These are phyloP conservation scores for Albula goreensis DNA, from an alignment of 2,113 vertebrate species.

Conservation along the genomic window DNA sequence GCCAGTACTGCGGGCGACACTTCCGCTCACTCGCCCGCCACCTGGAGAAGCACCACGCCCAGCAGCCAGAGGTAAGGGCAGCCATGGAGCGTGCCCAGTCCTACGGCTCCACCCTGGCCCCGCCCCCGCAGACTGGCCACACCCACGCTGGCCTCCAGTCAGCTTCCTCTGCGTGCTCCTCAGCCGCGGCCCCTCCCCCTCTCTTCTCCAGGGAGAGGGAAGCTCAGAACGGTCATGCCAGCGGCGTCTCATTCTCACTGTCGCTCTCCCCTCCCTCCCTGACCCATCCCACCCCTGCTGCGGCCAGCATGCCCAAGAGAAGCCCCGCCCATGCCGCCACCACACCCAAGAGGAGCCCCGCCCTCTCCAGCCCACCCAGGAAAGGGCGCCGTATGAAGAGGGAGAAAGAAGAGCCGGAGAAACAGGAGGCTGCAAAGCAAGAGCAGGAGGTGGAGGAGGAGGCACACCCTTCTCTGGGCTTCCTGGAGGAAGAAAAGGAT, in stretches of 20 bases:
- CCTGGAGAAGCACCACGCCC: constrained; percentile 72
- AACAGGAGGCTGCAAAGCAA: constrained; percentile 56
- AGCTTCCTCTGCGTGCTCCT: constrained; percentile 42
- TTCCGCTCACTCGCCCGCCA: constrained; percentile 72
- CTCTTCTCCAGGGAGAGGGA: constrained; percentile 66
- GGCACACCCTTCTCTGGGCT: constrained; percentile 34
- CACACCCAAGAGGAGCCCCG: constrained; percentile 45
- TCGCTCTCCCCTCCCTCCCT: constrained; percentile 59
- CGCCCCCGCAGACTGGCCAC: neutral
- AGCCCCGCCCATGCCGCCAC: constrained; percentile 17
- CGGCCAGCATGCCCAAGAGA: constrained; percentile 44
- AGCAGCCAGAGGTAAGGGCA: constrained; percentile 66
- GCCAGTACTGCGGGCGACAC: constrained; percentile 69
- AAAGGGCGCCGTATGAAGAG: constrained; percentile 66
- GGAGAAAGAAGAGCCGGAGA: constrained; percentile 56
- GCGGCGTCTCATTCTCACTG: constrained; percentile 65
- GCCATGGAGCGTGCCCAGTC: constrained; percentile 71
- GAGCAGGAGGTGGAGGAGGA: constrained; percentile 62
- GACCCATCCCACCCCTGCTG: neutral
- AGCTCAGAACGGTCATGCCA: constrained; percentile 43
- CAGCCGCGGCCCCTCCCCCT: constrained; percentile 41
- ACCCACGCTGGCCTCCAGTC: constrained; percentile 57
- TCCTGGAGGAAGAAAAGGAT: neutral
- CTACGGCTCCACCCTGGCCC: constrained; percentile 27
- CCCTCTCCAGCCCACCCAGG: neutral